Percentiles rank a stretch among this genome's conserved stretches.
These are phyloP conservation scores for Pangasius mekongensis DNA, from an alignment of 2,797 vertebrate genomes.

Conservation along the genomic window DNA sequence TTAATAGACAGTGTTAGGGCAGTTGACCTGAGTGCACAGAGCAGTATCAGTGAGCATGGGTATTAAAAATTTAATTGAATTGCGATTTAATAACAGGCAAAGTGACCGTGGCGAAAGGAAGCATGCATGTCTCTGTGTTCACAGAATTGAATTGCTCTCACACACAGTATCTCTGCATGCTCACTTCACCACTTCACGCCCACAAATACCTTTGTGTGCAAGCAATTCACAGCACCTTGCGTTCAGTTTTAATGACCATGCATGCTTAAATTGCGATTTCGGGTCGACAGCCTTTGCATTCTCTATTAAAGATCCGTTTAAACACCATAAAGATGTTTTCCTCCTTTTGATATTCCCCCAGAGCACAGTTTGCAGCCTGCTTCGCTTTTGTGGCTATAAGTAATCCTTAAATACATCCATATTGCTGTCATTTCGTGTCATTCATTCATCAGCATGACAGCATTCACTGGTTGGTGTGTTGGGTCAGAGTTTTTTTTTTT, in stretches of 20 bases:
- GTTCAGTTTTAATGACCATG: not conserved
- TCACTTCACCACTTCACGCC: not conserved
- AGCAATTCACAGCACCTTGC: not conserved
- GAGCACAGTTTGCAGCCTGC: not conserved
- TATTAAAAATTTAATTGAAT: not conserved
- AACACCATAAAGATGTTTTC: not conserved
- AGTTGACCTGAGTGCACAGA: not conserved
- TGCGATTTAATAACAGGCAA: not conserved
- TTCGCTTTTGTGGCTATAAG: not conserved
- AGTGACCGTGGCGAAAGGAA: not conserved
- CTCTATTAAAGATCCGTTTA: not conserved
- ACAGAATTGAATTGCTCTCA: not conserved
- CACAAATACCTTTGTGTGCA: not conserved
- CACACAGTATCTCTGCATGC: not conserved
- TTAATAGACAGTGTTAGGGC: not conserved
- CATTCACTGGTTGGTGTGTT: slow-evolving; percentile 57
- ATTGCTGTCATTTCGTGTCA: not conserved
- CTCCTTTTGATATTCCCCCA: not conserved
- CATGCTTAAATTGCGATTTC: not conserved
- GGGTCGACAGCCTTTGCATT: not conserved
- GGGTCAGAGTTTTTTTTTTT: slow-evolving; percentile 53
- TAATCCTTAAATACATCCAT: not conserved
- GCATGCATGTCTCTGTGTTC: not conserved
- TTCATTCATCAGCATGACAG: not conserved
- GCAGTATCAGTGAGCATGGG: not conserved